Percentiles rank a stretch among this genome's conserved stretches.
These are phyloP conservation scores for Pteronotus mesoamericanus DNA, from an alignment of 2,797 vertebrate genomes.

Conservation along the genomic window DNA sequence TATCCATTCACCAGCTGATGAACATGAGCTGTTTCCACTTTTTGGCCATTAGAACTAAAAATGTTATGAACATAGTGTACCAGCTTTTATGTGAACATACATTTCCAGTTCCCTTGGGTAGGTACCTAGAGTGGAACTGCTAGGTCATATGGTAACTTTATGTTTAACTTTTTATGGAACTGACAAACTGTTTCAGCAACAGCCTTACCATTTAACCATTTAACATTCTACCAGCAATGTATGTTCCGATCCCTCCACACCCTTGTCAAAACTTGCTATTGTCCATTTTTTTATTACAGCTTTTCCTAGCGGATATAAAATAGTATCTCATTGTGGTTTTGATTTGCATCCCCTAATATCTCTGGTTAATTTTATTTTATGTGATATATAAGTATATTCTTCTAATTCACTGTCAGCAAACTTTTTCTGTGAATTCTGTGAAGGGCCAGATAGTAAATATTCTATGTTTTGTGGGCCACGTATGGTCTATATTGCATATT, in stretches of 20 bases:
- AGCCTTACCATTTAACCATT: not conserved
- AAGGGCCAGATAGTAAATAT: not conserved
- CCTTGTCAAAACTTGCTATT: not conserved
- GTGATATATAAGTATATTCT: not conserved
- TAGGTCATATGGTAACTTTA: not conserved
- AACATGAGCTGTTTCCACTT: not conserved
- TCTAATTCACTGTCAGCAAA: not conserved
- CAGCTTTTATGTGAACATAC: not conserved
- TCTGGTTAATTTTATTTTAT: not conserved
- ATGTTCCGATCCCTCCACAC: not conserved
- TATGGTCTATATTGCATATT: not conserved
- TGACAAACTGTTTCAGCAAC: not conserved
- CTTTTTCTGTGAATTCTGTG: not conserved
- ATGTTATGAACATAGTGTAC: not conserved
- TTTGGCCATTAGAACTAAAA: not conserved
- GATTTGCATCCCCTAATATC: not conserved
- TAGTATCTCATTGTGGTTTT: not conserved
- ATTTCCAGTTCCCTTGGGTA: not conserved
- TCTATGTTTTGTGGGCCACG: not conserved
- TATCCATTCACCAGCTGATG: not conserved
- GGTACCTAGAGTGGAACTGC: not conserved
- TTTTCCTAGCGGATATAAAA: not conserved
- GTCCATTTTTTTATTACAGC: not conserved
- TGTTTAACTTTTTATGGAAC: constrained; percentile 7
- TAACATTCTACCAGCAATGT: not conserved